These are phyloP conservation scores for Simalia tracyae DNA, from an alignment of 2,797 vertebrate genomes.

Conservation along the genomic window DNA sequence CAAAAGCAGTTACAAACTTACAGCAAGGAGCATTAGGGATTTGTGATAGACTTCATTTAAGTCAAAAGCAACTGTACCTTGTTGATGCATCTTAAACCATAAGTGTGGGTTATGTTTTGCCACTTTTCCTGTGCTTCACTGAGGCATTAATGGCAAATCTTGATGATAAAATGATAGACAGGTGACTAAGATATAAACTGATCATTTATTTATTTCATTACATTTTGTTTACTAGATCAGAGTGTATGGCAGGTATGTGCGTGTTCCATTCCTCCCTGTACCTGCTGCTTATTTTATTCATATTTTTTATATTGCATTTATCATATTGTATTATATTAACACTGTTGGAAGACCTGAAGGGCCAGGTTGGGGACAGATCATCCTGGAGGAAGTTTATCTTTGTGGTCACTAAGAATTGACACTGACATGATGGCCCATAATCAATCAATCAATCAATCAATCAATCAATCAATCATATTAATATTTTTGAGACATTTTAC, in stretches of 20 bases:
- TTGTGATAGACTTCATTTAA: conserved; percentile 52
- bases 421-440: background rate
- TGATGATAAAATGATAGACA: conserved; percentile 24
- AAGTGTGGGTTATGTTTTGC: conserved; percentile 32
- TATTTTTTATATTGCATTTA: background rate
- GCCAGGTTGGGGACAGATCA: background rate
- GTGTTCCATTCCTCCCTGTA: background rate
- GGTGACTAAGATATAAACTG: conserved; percentile 20
- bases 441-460: background rate
- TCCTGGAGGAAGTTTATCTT: background rate
- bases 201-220: conserved; percentile 14
- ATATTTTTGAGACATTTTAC: background rate
- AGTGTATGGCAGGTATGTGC: background rate
- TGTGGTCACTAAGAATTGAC: background rate
- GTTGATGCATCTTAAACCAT: conserved; percentile 57
- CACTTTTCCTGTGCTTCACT: conserved; percentile 29
- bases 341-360: background rate
- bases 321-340: background rate
- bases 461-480: background rate
- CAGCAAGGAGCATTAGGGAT: conserved; percentile 41
- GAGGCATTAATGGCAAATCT: conserved; percentile 40
- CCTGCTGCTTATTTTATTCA: background rate
- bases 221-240: background rate
- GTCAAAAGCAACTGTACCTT: conserved; percentile 45
- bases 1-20: conserved; percentile 45